Evolutionary conservation across 2,888 invertebrate species (phyloP).

Genomic region (Patella caerulea): DNA sequence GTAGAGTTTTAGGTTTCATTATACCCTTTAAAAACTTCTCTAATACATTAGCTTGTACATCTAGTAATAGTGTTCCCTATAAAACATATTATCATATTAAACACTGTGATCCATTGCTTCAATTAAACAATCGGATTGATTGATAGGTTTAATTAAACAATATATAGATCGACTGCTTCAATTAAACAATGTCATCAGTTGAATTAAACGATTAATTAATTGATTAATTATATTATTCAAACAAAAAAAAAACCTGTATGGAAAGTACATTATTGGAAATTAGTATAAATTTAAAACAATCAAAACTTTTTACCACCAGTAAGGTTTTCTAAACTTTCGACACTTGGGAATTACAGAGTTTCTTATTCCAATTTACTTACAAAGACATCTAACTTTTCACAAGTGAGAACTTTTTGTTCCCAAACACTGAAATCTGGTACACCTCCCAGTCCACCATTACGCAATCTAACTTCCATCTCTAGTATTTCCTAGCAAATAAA

Average conservation of each 20-base stretch:
- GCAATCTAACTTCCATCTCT: conserved; percentile 65
- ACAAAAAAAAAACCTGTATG: too few species aligned
- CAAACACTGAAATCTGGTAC: conserved; percentile 66
- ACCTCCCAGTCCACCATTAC: conserved; percentile 71
- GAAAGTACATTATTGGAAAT: too few species aligned
- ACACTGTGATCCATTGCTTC: background rate
- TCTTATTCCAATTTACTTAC: conserved; percentile 42
- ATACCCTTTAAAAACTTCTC: conserved; percentile 67
- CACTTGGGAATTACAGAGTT: too few species aligned
- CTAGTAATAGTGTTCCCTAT: conserved; percentile 59
- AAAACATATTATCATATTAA: conserved; percentile 1
- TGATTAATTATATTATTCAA: too few species aligned
- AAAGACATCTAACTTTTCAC: conserved; percentile 57
- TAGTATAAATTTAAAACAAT: too few species aligned
- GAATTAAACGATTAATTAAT: too few species aligned
- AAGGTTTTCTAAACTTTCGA: too few species aligned
- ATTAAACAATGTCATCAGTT: background rate
- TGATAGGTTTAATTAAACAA: background rate
- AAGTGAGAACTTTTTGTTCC: conserved; percentile 59
- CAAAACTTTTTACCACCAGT: too few species aligned
- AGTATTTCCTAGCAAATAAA: conserved; percentile 56
- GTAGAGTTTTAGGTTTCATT: conserved; percentile 35
- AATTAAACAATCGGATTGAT: background rate
- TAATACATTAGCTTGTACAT: conserved; percentile 56
- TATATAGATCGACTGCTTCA: background rate